Evolutionary conservation across 2,888 invertebrate genomes (phyloP).

Genomic region (Tridacna gigas): DNA sequence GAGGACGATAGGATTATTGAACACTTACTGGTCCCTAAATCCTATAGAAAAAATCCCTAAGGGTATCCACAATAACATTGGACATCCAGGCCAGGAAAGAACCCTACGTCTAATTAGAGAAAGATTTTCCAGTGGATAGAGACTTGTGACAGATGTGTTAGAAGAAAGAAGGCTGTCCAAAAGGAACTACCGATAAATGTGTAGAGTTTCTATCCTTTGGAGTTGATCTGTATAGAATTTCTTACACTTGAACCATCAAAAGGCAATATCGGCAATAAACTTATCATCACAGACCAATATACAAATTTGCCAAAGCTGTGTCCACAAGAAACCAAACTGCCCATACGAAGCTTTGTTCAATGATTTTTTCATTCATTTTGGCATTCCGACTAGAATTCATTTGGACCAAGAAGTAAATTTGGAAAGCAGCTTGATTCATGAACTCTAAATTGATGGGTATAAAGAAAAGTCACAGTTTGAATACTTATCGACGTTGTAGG

Average conservation of each 20-base stretch:
- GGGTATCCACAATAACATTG: no score
- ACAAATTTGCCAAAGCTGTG: not conserved
- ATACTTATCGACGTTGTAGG: no score
- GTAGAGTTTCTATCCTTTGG: not conserved
- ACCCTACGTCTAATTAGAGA: no score
- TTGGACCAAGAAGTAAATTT: not conserved
- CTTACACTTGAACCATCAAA: not conserved
- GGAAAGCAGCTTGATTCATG: not conserved
- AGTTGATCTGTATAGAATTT: conserved; percentile 3
- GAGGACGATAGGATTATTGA: no score
- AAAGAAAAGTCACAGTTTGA: no score
- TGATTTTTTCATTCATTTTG: not conserved
- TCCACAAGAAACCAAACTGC: conserved; percentile 4
- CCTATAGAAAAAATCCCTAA: no score
- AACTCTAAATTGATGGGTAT: not conserved
- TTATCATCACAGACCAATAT: not conserved
- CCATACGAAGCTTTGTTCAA: not conserved
- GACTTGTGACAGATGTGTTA: no score
- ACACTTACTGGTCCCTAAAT: no score
- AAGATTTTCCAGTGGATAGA: no score
- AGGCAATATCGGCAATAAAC: not conserved
- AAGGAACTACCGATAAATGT: not conserved
- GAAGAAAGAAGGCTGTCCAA: not conserved
- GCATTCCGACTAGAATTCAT: not conserved
- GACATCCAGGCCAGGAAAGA: no score